These are phyloP conservation scores for Clitarchus hookeri DNA, from an alignment of 2,888 invertebrate genomes.

Conservation along the genomic window DNA sequence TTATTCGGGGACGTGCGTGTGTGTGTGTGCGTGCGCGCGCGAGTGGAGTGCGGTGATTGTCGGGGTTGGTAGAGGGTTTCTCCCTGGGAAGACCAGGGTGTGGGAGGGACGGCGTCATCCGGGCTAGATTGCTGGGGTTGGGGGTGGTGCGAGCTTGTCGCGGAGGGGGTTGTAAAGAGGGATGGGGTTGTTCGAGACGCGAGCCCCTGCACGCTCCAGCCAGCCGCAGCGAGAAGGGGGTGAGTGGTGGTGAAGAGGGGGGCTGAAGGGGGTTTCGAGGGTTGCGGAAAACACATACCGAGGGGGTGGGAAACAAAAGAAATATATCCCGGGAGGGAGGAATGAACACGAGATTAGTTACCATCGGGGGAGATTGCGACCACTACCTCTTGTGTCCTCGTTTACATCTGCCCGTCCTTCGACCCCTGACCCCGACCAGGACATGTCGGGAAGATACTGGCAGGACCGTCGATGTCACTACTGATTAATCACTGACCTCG, in stretches of 20 bases:
- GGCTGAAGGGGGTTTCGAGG: neutral
- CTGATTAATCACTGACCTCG: no score
- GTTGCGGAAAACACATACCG: neutral
- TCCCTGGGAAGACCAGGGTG: no score
- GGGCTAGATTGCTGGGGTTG: no score
- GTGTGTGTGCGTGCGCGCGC: no score
- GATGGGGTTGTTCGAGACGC: neutral
- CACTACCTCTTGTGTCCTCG: no score
- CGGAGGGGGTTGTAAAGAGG: neutral
- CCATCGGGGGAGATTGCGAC: neutral
- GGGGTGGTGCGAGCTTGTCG: no score
- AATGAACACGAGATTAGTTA: conserved; percentile 1
- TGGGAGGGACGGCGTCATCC: no score
- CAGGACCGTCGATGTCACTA: no score
- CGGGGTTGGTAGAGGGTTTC: neutral
- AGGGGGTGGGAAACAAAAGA: neutral
- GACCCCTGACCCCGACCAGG: no score
- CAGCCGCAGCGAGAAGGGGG: neutral
- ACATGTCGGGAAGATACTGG: no score
- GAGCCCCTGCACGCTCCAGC: neutral
- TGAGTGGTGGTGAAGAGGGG: no score
- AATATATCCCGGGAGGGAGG: neutral
- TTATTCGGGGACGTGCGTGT: neutral
- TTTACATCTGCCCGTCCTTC: no score
- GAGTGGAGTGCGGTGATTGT: neutral